Base-by-base conservation (phyloP, 2,797 vertebrate species). In the Picus viridis region DNA sequence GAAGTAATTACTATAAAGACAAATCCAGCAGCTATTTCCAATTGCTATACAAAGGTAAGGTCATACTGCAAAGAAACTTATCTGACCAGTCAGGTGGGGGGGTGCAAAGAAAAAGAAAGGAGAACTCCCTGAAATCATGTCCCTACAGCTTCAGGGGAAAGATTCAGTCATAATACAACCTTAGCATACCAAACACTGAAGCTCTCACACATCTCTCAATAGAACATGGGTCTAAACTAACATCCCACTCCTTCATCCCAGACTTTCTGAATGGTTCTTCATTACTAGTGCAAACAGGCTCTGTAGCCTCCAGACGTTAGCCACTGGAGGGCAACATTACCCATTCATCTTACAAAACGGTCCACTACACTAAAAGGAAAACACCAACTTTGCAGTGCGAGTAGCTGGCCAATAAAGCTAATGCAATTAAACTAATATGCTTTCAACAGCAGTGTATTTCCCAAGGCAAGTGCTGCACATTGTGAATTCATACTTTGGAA, bases 271-370 rank as follows among this genome's bases (percentile, higher is more conserved):
- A 5, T 7, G 23, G 36, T 13, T 59, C 22, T 26, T 39, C 5
- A 17, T 1, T 8, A 13, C 9, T n/a, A 5, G 15, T 1, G 41
- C 51, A 18, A 67, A 43, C 20, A 16, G 22, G 39, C 56, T 85
- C 47, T 4, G 32, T 8, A 6, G 22, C 43, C 77, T 78, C 61
- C 6, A 62, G 30, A n/a, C 17, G 0, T 17, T 8, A 86, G 75
- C 92, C 95, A 74, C 96, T 84, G 86, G 94, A 93, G 94, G 96
- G 95, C 95, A 95, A 92, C 77, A 63, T 90, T 41, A 64, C 39
- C 83, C 89, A 39, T 12, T 20, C 19, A 22, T 49, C 32, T 12
- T 5, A 51, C 12, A 5, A 6, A 2, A 5, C 1, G 56, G 41
- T 13, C 76, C 70, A 3, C 54, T 2, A 39, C 2, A 7, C 12